These are phyloP conservation scores for Paramormyrops kingsleyae DNA, from an alignment of 2,113 vertebrate genomes.

Conservation along the genomic window DNA sequence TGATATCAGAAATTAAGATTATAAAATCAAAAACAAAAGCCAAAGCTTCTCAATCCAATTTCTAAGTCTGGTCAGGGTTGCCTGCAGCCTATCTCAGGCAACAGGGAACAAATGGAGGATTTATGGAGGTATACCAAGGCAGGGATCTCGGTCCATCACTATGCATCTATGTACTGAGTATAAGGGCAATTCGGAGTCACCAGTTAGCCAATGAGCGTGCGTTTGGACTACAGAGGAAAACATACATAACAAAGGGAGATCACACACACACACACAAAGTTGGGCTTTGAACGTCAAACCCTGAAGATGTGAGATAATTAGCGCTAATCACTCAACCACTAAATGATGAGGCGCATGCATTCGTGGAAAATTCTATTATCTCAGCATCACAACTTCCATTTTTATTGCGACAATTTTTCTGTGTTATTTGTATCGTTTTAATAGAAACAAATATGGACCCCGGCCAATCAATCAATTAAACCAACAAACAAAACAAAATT, in stretches of 20 bases:
- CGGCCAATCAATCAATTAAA: background rate
- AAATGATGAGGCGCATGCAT: background rate
- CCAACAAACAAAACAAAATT: background rate
- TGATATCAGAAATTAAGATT: background rate
- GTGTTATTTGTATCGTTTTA: background rate
- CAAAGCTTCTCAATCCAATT: background rate
- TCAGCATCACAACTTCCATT: background rate
- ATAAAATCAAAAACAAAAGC: background rate
- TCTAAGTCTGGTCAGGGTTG: background rate
- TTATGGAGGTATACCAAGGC: background rate
- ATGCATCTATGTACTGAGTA: background rate
- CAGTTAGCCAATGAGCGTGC: background rate
- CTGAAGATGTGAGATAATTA: background rate
- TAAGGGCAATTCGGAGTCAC: background rate
- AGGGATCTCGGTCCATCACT: background rate
- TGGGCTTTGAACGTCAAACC: background rate
- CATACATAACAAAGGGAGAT: background rate
- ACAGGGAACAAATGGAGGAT: background rate
- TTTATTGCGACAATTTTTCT: background rate
- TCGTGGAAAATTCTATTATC: background rate
- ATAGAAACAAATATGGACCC: background rate
- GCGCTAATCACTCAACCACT: background rate
- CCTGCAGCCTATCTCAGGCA: background rate
- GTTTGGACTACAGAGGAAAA: background rate
- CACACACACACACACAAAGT: background rate